Base-by-base conservation (phyloP, 2,113 vertebrate species). In the Chiloscyllium plagiosum region DNA sequence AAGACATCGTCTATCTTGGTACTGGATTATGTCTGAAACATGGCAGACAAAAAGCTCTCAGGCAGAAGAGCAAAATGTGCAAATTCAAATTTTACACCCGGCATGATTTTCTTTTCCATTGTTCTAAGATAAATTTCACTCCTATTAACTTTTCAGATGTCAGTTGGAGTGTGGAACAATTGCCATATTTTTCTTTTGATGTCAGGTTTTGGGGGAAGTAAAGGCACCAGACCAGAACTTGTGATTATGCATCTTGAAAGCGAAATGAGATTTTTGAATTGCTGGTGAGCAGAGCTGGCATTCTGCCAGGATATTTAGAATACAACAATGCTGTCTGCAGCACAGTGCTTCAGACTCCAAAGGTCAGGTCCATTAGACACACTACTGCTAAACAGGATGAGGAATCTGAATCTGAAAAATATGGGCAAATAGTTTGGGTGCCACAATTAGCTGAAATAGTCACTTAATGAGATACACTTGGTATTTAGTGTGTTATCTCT, bases 351-450 rank as follows among this genome's bases (percentile, higher is more conserved):
- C 89, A 93, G n/a, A 66, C 89, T 37, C 33, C 61, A 93, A 93
- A 93, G 89, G 89, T 66, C 89, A 66, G n/a, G n/a, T 68, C 61
- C 37, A 93, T 93, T 66, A 6, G 89, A 65, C 89, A 93, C 33
- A 65, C 33, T 66, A n/a, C 15, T 66, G 56, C 89, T 66, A 24
- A 66, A 66, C 33, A 65, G 26, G 61, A 92, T 22, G n/a, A 66
- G 15, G 50, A 89, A 29, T 50, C 22, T 56, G 24, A 89, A 65
- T 66, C 2, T 66, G 17, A n/a, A 56, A 89, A 92, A 66, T 56
- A 37, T 37, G 56, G 17, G 61, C 17, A n/a, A 33, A 92, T 66
- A 19, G 2, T 92, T 83, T 19, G 22, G 33, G 33, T 37, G 12
- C 37, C 56, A 37, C 33, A 33, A 92, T 66, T 33, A 92, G 66